Evolutionary conservation across 1,140 invertebrate species (phyloP).

Genomic region (Laupala kohalensis): DNA sequence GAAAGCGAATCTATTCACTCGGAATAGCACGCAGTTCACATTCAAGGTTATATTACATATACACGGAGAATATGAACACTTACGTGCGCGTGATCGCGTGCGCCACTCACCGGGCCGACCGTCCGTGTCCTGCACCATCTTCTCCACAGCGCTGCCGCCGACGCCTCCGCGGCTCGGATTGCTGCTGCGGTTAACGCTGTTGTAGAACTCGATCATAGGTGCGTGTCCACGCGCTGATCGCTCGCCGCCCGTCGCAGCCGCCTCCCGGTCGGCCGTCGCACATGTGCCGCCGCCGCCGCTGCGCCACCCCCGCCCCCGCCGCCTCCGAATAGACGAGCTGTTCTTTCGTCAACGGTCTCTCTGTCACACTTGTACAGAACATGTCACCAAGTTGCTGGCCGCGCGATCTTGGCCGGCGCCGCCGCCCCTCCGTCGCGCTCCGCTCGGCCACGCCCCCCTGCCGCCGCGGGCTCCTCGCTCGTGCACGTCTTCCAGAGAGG

Average conservation of each 20-base stretch:
- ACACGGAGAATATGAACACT: too few relatives aligned
- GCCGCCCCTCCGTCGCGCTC: too few relatives aligned
- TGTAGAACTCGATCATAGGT: constrained; percentile 14
- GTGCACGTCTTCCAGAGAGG: too few relatives aligned
- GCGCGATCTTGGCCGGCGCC: not conserved
- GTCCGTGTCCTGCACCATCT: constrained; percentile 14
- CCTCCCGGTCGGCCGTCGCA: not conserved
- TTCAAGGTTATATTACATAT: too few relatives aligned
- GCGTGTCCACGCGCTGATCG: not conserved
- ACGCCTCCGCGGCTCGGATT: not conserved
- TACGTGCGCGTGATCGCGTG: too few relatives aligned
- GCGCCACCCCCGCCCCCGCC: too few relatives aligned
- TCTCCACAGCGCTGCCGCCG: constrained; percentile 10
- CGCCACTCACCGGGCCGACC: constrained; percentile 4
- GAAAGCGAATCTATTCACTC: too few relatives aligned
- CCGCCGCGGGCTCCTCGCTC: too few relatives aligned
- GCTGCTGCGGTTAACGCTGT: not conserved
- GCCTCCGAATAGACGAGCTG: not conserved
- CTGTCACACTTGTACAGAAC: not conserved
- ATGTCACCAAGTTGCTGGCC: not conserved
- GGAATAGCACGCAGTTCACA: too few relatives aligned
- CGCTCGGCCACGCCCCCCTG: too few relatives aligned
- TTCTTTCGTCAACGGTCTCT: not conserved
- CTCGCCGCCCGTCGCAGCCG: not conserved
- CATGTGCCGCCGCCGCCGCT: not conserved